phyloP scores from a whole-genome alignment of 2,113 vertebrate genomes.

The Anolis sagrei region DNA sequence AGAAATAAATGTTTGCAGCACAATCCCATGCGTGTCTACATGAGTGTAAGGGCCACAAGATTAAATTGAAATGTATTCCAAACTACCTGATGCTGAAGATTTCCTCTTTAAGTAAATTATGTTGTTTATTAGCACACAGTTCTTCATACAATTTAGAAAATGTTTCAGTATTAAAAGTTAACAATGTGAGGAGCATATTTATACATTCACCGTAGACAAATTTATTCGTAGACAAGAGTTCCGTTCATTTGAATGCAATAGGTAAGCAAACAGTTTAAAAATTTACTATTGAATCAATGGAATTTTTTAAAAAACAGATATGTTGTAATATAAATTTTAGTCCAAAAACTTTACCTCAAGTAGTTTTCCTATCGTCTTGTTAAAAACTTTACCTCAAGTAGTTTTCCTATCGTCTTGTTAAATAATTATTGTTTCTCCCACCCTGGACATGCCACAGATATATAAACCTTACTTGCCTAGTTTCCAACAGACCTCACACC shows the following conservation, averaged over 20 bases:
- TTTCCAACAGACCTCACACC: no score
- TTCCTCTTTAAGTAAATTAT: neutral
- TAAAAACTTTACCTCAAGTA: no score
- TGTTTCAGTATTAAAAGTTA: no score
- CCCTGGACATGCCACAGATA: no score
- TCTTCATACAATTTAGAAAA: neutral
- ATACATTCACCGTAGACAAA: conserved; percentile 3
- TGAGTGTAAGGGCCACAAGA: neutral
- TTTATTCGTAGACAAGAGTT: neutral
- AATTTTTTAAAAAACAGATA: no score
- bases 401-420: no score
- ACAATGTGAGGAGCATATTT: neutral
- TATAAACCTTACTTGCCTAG: no score
- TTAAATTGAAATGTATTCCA: neutral
- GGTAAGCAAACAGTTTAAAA: neutral
- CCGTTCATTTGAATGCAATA: neutral
- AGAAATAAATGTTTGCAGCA: neutral
- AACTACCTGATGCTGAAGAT: neutral
- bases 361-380: neutral
- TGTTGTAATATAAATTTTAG: neutral
- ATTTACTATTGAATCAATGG: no score
- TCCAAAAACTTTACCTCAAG: neutral
- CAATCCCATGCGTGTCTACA: neutral
- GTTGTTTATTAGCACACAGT: neutral
- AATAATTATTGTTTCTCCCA: no score